phyloP scores from a whole-genome alignment of 1,140 invertebrate genomes.

The Hermatobates lingyangjiaoensis region DNA sequence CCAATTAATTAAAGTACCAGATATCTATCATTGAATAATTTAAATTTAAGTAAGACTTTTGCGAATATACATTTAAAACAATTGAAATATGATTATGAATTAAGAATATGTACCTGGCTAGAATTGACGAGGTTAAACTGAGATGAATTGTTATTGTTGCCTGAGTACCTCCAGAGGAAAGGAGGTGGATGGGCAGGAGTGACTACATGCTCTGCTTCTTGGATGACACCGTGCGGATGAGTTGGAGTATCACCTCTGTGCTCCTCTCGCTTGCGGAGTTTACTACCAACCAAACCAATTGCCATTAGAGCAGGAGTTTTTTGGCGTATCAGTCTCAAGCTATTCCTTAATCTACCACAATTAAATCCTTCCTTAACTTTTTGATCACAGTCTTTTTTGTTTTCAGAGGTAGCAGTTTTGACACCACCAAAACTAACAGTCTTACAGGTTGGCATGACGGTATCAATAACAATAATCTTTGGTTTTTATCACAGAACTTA shows the following conservation, averaged over 20 bases:
- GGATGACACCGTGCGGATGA: conserved; percentile 5
- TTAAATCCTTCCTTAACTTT: conserved; percentile 20
- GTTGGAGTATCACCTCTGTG: conserved; percentile 17
- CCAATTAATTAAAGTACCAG: too few species aligned
- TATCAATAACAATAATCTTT: too few species aligned
- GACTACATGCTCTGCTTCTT: conserved; percentile 9
- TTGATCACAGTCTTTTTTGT: too few species aligned
- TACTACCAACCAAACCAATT: conserved; percentile 70
- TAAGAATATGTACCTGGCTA: conserved; percentile 1
- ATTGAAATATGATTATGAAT: too few species aligned
- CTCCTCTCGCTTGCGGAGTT: conserved; percentile 63
- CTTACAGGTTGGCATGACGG: too few species aligned
- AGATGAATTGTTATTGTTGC: conserved; percentile 34
- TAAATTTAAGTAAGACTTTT: too few species aligned
- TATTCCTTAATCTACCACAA: conserved; percentile 18
- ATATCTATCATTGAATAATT: too few species aligned
- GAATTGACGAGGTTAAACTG: conserved; percentile 26
- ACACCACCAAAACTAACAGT: too few species aligned
- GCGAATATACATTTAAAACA: too few species aligned
- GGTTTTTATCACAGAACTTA: too few species aligned
- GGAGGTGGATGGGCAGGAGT: conserved; percentile 30
- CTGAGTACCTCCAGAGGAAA: conserved; percentile 56
- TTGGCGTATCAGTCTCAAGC: conserved; percentile 43
- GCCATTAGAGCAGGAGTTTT: conserved; percentile 59
- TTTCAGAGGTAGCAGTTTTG: too few species aligned